A percentile compares a stretch with the other conserved stretches of the same genome.
These are phyloP conservation scores for Thalassoma bifasciatum DNA, from an alignment of 2,113 vertebrate species.

Conservation along the genomic window DNA sequence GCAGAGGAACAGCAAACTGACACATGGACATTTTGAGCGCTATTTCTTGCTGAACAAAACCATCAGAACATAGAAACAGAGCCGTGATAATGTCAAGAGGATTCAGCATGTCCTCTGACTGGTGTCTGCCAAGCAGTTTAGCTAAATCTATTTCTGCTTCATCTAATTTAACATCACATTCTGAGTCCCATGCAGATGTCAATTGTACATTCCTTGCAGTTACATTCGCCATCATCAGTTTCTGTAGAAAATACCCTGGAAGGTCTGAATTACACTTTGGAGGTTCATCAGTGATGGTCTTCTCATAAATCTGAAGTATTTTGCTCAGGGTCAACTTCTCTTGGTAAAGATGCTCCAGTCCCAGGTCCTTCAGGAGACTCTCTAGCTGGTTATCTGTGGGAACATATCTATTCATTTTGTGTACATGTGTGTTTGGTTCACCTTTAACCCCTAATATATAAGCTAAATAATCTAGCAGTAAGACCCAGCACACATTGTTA, in stretches of 20 bases:
- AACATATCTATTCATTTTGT: slow-evolving; percentile 54
- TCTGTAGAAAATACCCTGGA: slow-evolving; percentile 72
- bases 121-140: neutral
- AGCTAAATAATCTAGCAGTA: too few relatives aligned
- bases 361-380: too few relatives aligned
- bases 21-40: slow-evolving; percentile 84
- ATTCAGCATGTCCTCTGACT: slow-evolving; percentile 24
- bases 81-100: slow-evolving; percentile 84
- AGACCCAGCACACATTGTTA: too few relatives aligned
- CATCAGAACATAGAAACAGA: slow-evolving; percentile 82
- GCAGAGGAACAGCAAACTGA: too few relatives aligned
- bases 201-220: slow-evolving; percentile 66
- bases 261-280: slow-evolving; percentile 48
- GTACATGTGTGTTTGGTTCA: slow-evolving; percentile 44
- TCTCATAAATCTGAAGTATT: too few relatives aligned
- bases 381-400: slow-evolving; percentile 58
- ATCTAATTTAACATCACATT: neutral
- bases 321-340: too few relatives aligned
- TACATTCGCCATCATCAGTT: slow-evolving; percentile 76
- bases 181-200: too few relatives aligned
- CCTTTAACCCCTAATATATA: too few relatives aligned
- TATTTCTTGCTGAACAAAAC: slow-evolving; percentile 80
- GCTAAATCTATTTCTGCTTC: too few relatives aligned
- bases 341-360: too few relatives aligned
- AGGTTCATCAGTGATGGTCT: slow-evolving; percentile 58